These are phyloP conservation scores for Xyrauchen texanus DNA, from an alignment of 2,113 vertebrate species.

Conservation along the genomic window DNA sequence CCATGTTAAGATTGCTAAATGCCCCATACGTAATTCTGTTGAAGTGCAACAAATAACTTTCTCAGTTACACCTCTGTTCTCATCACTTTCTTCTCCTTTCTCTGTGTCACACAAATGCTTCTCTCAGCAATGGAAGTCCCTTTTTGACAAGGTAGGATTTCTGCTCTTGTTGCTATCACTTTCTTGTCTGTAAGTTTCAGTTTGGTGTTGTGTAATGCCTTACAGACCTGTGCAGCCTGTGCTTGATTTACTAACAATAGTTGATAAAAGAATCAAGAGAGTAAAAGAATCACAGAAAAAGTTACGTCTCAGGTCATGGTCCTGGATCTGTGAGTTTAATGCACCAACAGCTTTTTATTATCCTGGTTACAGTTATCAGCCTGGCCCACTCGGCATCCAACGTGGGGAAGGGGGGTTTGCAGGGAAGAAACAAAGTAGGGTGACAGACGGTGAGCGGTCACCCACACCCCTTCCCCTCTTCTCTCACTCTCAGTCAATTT, in stretches of 20 bases:
- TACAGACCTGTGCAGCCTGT: neutral
- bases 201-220: neutral
- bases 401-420: neutral
- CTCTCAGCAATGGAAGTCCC: constrained; percentile 85
- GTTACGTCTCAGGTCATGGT: too few relatives aligned
- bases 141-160: constrained; percentile 86
- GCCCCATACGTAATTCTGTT: too few relatives aligned
- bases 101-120: constrained; percentile 46
- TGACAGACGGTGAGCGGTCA: constrained; percentile 24
- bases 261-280: neutral
- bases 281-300: neutral
- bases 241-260: neutral
- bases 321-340: neutral
- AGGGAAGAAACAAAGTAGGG: neutral
- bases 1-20: neutral
- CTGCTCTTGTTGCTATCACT: constrained; percentile 18
- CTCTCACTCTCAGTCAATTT: constrained; percentile 3
- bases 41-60: neutral
- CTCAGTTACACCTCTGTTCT: constrained; percentile 32
- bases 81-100: constrained; percentile 43
- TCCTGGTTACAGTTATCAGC: neutral
- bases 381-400: neutral
- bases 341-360: neutral
- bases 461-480: neutral
- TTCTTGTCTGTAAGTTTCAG: neutral